These are phyloP conservation scores for Drosophila biarmipes DNA, from an alignment of 1,140 invertebrate species.

Conservation along the genomic window DNA sequence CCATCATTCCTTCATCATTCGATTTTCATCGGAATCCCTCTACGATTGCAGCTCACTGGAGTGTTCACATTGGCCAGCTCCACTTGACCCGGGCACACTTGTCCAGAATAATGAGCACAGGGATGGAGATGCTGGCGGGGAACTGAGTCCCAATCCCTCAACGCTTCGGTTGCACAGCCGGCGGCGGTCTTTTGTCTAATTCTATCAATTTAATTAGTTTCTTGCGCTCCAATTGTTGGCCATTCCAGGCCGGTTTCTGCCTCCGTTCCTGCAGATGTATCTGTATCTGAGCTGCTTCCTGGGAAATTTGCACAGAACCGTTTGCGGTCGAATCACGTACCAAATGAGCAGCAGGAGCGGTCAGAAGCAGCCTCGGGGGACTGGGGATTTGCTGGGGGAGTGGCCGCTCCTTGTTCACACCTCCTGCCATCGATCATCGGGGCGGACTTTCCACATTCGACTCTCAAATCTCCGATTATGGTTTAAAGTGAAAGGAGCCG, in stretches of 20 bases:
- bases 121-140: constrained; percentile 12
- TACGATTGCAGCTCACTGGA: constrained; percentile 28
- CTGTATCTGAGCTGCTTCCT: constrained; percentile 24
- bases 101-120: constrained; percentile 36
- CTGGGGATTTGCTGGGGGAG: constrained; percentile 34
- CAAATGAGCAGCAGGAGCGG: constrained; percentile 53
- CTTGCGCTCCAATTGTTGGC: constrained; percentile 72
- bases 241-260: constrained; percentile 5
- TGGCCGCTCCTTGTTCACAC: constrained; percentile 73
- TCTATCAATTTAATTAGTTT: constrained; percentile 81
- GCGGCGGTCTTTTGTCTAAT: constrained; percentile 71
- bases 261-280: background rate
- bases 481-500: constrained; percentile 56
- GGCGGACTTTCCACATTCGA: constrained; percentile 40
- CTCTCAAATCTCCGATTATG: constrained; percentile 54
- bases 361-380: constrained; percentile 17
- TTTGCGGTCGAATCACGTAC: constrained; percentile 71
- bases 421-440: constrained; percentile 71
- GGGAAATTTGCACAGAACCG: constrained; percentile 54
- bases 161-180: constrained; percentile 22
- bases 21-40: background rate
- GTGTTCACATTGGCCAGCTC: constrained; percentile 11
- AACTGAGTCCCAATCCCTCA: constrained; percentile 26
- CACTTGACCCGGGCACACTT: constrained; percentile 29
- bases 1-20: constrained; percentile 6